These are phyloP conservation scores for Thymelicus sylvestris DNA, from an alignment of 2,888 invertebrate species.

Conservation along the genomic window DNA sequence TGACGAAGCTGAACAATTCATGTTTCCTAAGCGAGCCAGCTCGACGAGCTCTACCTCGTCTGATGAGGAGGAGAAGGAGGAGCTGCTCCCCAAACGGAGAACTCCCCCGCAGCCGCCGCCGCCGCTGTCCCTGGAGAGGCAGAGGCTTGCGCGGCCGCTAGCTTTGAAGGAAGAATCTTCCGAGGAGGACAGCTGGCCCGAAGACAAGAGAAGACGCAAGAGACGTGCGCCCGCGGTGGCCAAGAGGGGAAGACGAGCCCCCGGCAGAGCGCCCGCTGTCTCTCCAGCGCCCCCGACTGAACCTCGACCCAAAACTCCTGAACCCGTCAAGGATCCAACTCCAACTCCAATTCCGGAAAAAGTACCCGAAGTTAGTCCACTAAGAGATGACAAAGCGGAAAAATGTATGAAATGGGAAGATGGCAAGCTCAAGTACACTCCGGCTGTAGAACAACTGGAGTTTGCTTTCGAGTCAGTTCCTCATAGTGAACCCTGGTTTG, in stretches of 20 bases:
- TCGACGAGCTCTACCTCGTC: slow-evolving; percentile 81
- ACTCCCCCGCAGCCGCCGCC: slow-evolving; percentile 62
- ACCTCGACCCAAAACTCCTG: slow-evolving; percentile 36
- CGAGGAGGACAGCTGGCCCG: slow-evolving; percentile 76
- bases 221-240: slow-evolving; percentile 54
- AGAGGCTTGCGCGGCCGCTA: slow-evolving; percentile 68
- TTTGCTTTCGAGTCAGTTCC: slow-evolving; percentile 92
- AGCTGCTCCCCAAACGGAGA: slow-evolving; percentile 69
- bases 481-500: slow-evolving; percentile 90
- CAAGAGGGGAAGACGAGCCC: slow-evolving; percentile 54
- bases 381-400: slow-evolving; percentile 64
- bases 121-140: slow-evolving; percentile 61
- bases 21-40: slow-evolving; percentile 90
- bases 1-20: slow-evolving; percentile 94
- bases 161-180: slow-evolving; percentile 79
- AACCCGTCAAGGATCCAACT: slow-evolving; percentile 37
- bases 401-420: slow-evolving; percentile 79
- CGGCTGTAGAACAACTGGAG: slow-evolving; percentile 85
- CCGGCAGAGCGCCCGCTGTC: slow-evolving; percentile 39
- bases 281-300: slow-evolving; percentile 49
- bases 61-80: slow-evolving; percentile 79
- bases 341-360: slow-evolving; percentile 40
- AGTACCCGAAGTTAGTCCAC: slow-evolving; percentile 53
- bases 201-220: slow-evolving; percentile 63
- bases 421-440: slow-evolving; percentile 73